Evolutionary conservation across 1,140 invertebrate genomes (phyloP).

Genomic region (Nixonia krombeini): DNA sequence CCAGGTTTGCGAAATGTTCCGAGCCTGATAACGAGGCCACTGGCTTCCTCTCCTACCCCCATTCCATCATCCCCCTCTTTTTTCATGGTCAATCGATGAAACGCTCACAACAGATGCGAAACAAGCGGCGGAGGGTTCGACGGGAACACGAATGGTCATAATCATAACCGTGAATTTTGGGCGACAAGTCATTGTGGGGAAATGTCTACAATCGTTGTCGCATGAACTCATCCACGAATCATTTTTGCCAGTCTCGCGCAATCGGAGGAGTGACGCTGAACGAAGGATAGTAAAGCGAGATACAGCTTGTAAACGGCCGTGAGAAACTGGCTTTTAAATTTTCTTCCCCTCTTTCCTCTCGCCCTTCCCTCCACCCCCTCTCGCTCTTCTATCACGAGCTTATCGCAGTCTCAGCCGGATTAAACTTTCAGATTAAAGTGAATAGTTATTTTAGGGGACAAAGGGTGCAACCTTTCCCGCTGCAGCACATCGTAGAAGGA

Average conservation of each 20-base stretch:
- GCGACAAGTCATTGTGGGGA: no score
- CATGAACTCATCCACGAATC: background rate
- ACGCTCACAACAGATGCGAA: background rate
- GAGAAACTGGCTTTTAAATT: slow-evolving; percentile 55
- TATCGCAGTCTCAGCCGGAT: slow-evolving; percentile 40
- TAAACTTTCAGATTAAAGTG: slow-evolving; percentile 63
- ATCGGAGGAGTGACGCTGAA: slow-evolving; percentile 10
- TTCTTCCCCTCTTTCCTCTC: background rate
- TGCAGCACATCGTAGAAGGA: slow-evolving; percentile 34
- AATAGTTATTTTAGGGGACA: slow-evolving; percentile 53
- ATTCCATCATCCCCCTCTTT: background rate
- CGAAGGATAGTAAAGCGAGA: slow-evolving; percentile 24
- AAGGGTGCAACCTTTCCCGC: slow-evolving; percentile 33
- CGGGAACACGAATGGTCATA: no score
- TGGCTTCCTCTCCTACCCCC: slow-evolving; percentile 22
- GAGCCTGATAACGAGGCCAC: slow-evolving; percentile 53
- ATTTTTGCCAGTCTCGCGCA: background rate
- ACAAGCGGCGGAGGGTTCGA: no score
- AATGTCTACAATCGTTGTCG: no score
- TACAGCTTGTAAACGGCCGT: slow-evolving; percentile 31
- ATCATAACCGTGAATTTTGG: no score
- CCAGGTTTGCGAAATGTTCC: slow-evolving; percentile 54
- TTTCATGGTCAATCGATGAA: background rate
- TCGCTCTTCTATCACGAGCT: slow-evolving; percentile 26
- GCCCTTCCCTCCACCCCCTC: no score